Conservation (phyloP, 2,113 vertebrate species). For the Aegotheles bennettii region DNA sequence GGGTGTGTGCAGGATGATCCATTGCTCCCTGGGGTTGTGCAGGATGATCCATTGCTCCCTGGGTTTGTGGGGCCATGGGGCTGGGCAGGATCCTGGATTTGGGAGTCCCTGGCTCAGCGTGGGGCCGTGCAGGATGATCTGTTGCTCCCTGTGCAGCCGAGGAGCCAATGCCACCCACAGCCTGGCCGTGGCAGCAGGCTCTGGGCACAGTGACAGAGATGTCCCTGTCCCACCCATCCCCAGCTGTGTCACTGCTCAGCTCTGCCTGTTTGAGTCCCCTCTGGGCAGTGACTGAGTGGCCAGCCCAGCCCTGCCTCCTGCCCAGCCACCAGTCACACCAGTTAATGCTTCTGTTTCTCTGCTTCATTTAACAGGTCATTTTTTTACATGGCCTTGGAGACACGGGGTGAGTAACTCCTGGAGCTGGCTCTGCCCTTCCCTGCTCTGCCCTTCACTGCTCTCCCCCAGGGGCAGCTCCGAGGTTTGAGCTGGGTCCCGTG, state of each 20-base stretch:
- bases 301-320: background rate
- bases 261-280: background rate
- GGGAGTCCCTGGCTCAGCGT: background rate
- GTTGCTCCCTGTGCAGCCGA: background rate
- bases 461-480: fast-evolving
- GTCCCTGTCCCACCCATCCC: background rate
- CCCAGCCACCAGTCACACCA: background rate
- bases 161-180: fast-evolving
- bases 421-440: background rate
- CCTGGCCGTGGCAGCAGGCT: background rate
- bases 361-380: slow-evolving; percentile 83
- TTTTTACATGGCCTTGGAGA: slow-evolving; percentile 98
- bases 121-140: background rate
- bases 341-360: slow-evolving; percentile 1
- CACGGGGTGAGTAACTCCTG: slow-evolving; percentile 84
- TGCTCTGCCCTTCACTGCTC: no score
- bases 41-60: no score
- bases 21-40: no score
- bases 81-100: no score
- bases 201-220: background rate
- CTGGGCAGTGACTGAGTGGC: background rate
- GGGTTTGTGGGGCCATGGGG: no score
- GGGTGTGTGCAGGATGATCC: no score
- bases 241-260: no score
- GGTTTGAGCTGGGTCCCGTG: background rate